phyloP scores from a whole-genome alignment of 2,113 vertebrate species.

The Peromyscus polionotus region DNA sequence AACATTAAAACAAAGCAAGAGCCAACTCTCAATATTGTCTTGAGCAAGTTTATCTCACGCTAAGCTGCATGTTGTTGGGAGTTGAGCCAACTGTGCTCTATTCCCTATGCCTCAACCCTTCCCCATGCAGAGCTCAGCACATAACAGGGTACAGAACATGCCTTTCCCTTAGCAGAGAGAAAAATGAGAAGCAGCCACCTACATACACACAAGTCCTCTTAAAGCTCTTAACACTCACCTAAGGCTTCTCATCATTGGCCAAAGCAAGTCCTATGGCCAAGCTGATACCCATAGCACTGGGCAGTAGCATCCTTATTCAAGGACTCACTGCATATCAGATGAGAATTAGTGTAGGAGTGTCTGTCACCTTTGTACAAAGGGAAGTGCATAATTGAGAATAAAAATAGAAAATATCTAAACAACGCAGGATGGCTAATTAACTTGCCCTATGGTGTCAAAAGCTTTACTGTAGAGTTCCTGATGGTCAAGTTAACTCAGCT shows the following conservation, averaged over 20 bases:
- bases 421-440: conserved; percentile 23
- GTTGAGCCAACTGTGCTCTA: not conserved
- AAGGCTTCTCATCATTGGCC: not conserved
- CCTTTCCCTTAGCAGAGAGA: not conserved
- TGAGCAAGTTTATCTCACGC: not conserved
- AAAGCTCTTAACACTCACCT: not conserved
- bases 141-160: not conserved
- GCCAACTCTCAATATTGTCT: not conserved
- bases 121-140: no score
- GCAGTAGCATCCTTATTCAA: not conserved
- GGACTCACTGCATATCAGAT: not conserved
- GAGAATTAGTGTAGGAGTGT: not conserved
- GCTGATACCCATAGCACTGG: no score
- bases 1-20: not conserved
- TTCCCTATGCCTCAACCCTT: not conserved
- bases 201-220: not conserved
- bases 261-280: not conserved
- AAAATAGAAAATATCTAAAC: conserved; percentile 22
- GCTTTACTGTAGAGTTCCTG: not conserved
- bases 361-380: not conserved
- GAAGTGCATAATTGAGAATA: conserved; percentile 8
- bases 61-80: not conserved
- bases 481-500: not conserved
- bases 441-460: not conserved
- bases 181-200: not conserved